Base-by-base conservation (phyloP, 1,140 invertebrate genomes). In the Pseudoatta argentina region DNA sequence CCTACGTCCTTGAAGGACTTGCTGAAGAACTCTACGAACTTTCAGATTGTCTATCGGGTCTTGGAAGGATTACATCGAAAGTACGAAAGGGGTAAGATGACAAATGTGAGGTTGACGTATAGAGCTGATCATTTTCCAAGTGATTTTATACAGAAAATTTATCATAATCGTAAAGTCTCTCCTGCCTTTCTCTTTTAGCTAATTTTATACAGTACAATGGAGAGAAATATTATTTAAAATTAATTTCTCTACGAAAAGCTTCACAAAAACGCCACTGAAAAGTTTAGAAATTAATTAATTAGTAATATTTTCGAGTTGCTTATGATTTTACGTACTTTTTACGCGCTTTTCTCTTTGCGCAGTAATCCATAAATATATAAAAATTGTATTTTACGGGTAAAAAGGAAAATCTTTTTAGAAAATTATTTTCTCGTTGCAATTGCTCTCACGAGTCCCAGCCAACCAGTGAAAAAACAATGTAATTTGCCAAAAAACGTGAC, bases 1-100 rank as follows among this genome's bases (percentile, higher is more conserved):
- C 48, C 8, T 27, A 44, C 53, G 53, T 57, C 63, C 86, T 85
- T 72, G 77, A 73, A 72, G 86, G 77, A 88, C 73, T 88, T 76
- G 16, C 44, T 16, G 24, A 73, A 21, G 21, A 21, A 57, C 24
- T 81, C 6, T 6, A 10, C 1, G 48, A 75, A 85, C 34, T 64
- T 88, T 3, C 51, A 57, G 39, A 64, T 5, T 39, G 39, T 55
- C 53, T 34, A 51, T 12, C 10, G 14, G 39, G 39, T 63, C 57
- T 34, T 8, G n/a, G 12, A 16, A 69, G 63, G 30, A 66, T 78
- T 85, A 34, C 44, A 34, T 44, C 18, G 3, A 79, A 69, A 78
- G n/a, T 53, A 30, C 14, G 69, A 63, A 76, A 64, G 57, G 18
- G 30, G n/a, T 39, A 6, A 14, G 30, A 72, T 44, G 53, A 71